A percentile compares a stretch with the other conserved stretches of the same genome.
Conservation (phyloP, 2,888 invertebrate genomes). For the Morpho achilles region DNA sequence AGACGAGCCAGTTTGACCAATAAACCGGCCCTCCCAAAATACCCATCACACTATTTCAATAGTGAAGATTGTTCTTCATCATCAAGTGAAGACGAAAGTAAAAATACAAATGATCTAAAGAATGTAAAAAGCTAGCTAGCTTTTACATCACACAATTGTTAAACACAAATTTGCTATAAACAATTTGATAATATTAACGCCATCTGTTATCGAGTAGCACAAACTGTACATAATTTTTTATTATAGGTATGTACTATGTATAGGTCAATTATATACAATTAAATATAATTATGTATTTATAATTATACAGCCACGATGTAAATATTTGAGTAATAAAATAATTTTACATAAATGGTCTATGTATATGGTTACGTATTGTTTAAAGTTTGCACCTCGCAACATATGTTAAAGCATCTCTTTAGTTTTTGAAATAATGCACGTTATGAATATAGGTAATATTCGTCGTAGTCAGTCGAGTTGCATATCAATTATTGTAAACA, state of each 20-base stretch:
- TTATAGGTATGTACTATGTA: too few relatives aligned
- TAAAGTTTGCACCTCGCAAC: too few relatives aligned
- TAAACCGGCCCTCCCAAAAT: constrained; percentile 59
- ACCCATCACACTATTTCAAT: constrained; percentile 64
- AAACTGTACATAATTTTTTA: neutral
- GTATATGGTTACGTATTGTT: too few relatives aligned
- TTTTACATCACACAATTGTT: constrained; percentile 4
- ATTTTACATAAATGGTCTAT: too few relatives aligned
- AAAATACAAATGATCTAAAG: constrained; percentile 28
- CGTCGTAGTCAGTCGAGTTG: too few relatives aligned
- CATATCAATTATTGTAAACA: too few relatives aligned
- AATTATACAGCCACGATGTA: too few relatives aligned
- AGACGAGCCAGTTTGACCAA: constrained; percentile 61
- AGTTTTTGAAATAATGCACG: too few relatives aligned
- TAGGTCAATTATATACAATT: neutral
- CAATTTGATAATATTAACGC: constrained; percentile 32
- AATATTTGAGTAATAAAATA: too few relatives aligned
- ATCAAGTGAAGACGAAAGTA: constrained; percentile 56
- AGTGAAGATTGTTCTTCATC: constrained; percentile 55
- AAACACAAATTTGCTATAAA: neutral
- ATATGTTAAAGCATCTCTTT: too few relatives aligned
- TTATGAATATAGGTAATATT: too few relatives aligned
- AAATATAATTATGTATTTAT: neutral
- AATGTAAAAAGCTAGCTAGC: constrained; percentile 15
- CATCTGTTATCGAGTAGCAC: constrained; percentile 47